Evolutionary conservation across 2,797 vertebrate genomes (phyloP).

Genomic region (Carcharodon carcharias): DNA sequence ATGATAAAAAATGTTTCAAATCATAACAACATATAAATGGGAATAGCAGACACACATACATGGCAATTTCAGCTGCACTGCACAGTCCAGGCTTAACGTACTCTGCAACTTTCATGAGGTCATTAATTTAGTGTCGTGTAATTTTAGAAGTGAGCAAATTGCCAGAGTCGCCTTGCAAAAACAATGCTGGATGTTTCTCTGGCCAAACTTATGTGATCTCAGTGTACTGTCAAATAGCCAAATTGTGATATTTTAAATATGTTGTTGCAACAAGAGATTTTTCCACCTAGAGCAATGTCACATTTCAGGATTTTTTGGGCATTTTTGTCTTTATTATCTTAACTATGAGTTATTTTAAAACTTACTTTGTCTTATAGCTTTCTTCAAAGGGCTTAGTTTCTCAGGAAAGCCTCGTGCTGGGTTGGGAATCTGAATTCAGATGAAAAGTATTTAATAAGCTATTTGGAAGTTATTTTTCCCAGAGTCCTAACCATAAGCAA

Average conservation of each 20-base stretch:
- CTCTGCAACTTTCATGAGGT: conserved; percentile 1
- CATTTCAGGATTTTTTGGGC: neutral
- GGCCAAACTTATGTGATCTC: neutral
- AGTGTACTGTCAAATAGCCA: neutral
- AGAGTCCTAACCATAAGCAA: neutral
- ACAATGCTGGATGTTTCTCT: neutral
- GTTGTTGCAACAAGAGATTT: neutral
- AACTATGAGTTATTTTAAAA: neutral
- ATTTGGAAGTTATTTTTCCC: neutral
- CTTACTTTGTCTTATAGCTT: neutral
- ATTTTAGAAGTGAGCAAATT: conserved; percentile 21
- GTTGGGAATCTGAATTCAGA: neutral
- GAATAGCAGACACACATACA: neutral
- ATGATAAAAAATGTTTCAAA: neutral
- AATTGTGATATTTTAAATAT: neutral
- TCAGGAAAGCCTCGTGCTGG: neutral
- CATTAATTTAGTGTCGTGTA: neutral
- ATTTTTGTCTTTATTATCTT: neutral
- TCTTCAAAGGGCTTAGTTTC: neutral
- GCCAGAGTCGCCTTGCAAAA: neutral
- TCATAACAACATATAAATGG: neutral
- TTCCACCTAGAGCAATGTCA: neutral
- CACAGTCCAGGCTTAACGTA: neutral
- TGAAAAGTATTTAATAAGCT: neutral
- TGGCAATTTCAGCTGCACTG: neutral